These are phyloP conservation scores for Pangasius sanitwongsei DNA, from an alignment of 2,797 vertebrate genomes.

Conservation along the genomic window DNA sequence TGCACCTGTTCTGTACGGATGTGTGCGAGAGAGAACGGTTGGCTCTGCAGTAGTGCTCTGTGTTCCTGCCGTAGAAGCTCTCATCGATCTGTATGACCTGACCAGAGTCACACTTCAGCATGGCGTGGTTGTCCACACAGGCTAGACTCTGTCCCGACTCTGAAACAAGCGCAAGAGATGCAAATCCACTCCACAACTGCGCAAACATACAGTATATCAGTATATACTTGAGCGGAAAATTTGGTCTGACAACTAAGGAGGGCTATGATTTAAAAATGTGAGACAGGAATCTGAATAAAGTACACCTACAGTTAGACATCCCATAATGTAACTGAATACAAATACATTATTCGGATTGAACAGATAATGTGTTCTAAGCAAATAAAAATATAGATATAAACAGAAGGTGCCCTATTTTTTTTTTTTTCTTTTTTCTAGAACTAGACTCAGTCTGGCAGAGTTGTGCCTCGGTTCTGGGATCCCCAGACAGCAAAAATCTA, in stretches of 20 bases:
- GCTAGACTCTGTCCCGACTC: constrained; percentile 80
- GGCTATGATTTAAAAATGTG: not conserved
- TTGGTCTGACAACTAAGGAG: not conserved
- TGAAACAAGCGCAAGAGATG: constrained; percentile 55
- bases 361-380: not conserved
- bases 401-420: too few species aligned
- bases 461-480: not conserved
- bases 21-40: constrained; percentile 47
- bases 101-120: constrained; percentile 87
- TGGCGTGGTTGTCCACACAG: constrained; percentile 84
- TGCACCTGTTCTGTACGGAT: constrained; percentile 76
- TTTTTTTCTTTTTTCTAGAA: too few species aligned
- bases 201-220: not conserved
- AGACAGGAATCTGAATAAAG: not conserved
- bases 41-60: constrained; percentile 80
- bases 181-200: not conserved
- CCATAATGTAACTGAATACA: not conserved
- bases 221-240: too few species aligned
- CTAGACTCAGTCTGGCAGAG: not conserved
- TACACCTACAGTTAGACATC: not conserved
- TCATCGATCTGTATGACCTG: constrained; percentile 84
- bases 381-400: not conserved
- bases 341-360: not conserved
- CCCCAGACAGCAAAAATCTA: not conserved
- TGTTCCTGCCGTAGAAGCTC: constrained; percentile 86